Evolutionary conservation across 2,113 vertebrate genomes (phyloP), one percentile per base, ranked within the genome.

Genomic region (Pygoscelis antarcticus): DNA sequence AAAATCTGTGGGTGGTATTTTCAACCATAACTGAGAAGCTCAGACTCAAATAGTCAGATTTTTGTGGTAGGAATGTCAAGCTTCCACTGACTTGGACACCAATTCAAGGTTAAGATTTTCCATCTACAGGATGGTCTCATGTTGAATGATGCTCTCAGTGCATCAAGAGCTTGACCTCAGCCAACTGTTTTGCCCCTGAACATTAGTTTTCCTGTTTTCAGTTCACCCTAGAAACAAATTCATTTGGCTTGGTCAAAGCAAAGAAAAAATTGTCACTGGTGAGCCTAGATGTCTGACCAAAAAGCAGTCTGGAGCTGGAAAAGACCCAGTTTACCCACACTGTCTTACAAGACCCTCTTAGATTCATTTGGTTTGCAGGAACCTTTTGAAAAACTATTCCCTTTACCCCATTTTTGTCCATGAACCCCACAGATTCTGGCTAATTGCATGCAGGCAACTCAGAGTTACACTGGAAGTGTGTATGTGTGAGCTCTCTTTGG

Each of bases 31-130:
- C 16, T 65, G 62, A 83, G 90, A 83, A 90, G 46, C 62, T 95
- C 44, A 74, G 54, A 62, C 32, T 80, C 58, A 77, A 77, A 52
- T 16, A 38, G 54, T 66, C 58, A 66, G 71, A 88, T 91, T 84
- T 93, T 83, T 87, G 88, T 78, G 93, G 93, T 79, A 93, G 92
- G 95, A 95, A 96, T 96, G 42, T 75, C 79, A 89, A 92, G 54
- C 1, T 27, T 93, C 95, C 79, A 62, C 58, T 79, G 87, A 72
- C 60, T 60, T 79, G 93, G 79, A 96, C 96, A 93, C 78, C 22
- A 60, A 30, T 44, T 96, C 77, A 96, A 94, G 60, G 64, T 65
- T 89, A 96, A 97, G 92, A 96, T 96, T 96, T 98, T 94, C 89
- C 96, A 42, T 54, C 66, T 83, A 85, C 78, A 87, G 58, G 94